Evolutionary conservation across 2,113 vertebrate species (phyloP).

Genomic region (Petrocephalus zakoni): DNA sequence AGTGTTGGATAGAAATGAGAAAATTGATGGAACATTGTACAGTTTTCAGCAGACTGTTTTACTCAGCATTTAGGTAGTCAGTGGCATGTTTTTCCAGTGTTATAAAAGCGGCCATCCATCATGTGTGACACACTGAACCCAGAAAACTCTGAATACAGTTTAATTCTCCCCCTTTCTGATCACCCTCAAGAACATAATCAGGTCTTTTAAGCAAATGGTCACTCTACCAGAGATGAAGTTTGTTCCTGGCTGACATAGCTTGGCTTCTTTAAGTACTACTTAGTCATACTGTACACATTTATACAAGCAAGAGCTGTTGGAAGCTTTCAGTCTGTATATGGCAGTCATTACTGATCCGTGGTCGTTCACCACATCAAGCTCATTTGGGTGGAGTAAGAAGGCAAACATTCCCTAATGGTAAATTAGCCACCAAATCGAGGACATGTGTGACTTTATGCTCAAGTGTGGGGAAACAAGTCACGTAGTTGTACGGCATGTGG

Average conservation of each 20-base stretch:
- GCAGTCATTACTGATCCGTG: slow-evolving; percentile 17
- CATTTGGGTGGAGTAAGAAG: slow-evolving; percentile 20
- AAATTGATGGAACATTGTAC: not conserved
- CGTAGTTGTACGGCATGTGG: not conserved
- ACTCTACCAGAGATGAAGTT: not conserved
- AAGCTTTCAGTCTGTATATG: slow-evolving; percentile 17
- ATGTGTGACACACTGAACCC: not conserved
- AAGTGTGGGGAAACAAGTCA: not conserved
- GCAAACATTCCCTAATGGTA: slow-evolving; percentile 1
- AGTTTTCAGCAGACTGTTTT: not conserved
- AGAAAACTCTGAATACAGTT: not conserved
- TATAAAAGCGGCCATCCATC: not conserved
- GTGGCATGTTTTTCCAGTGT: not conserved
- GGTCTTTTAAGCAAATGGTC: not conserved
- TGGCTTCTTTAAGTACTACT: not conserved
- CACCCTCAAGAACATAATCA: not conserved
- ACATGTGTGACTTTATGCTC: not conserved
- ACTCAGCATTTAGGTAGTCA: not conserved
- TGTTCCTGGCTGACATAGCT: not conserved
- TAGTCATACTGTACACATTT: not conserved
- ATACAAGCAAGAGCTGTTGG: not conserved
- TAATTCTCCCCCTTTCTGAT: not conserved
- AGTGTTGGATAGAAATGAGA: not conserved
- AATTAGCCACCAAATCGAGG: not conserved
- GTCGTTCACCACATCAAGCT: not conserved